Percentiles rank a stretch among this genome's conserved stretches.
Evolutionary conservation across 2,888 invertebrate species (phyloP).

Genomic region (Cerastis leucographa): DNA sequence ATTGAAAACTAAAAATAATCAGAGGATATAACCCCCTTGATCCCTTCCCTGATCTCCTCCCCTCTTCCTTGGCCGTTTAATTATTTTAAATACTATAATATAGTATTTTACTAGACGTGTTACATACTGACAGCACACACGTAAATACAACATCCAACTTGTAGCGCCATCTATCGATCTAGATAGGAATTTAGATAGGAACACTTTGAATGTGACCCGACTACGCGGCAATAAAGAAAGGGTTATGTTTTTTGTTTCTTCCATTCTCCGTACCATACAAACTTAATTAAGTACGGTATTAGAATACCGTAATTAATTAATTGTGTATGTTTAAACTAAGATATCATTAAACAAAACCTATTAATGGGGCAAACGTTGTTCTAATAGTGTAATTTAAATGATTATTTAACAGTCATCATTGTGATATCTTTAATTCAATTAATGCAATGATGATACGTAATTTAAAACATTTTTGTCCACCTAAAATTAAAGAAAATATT

Average conservation of each 20-base stretch:
- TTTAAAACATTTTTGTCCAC: not conserved
- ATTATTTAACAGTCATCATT: not conserved
- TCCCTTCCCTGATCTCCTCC: too few species aligned
- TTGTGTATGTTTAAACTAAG: not conserved
- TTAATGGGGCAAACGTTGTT: not conserved
- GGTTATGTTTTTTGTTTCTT: not conserved
- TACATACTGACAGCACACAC: too few species aligned
- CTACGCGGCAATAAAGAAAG: not conserved
- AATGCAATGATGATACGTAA: not conserved
- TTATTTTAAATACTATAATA: too few species aligned
- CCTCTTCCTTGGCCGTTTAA: too few species aligned
- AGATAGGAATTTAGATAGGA: not conserved
- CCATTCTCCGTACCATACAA: not conserved
- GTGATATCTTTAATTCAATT: not conserved
- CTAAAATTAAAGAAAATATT: too few species aligned
- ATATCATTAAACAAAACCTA: not conserved
- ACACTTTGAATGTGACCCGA: not conserved
- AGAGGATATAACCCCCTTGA: too few species aligned
- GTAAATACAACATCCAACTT: not conserved
- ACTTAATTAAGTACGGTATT: too few species aligned
- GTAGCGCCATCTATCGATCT: slow-evolving; percentile 20
- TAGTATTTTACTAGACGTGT: too few species aligned
- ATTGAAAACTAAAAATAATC: too few species aligned
- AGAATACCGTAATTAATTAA: too few species aligned
- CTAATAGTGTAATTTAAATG: not conserved